Percentiles rank a stretch among this genome's conserved stretches.
Evolutionary conservation across 2,113 vertebrate species (phyloP).

Genomic region (Sorex araneus): DNA sequence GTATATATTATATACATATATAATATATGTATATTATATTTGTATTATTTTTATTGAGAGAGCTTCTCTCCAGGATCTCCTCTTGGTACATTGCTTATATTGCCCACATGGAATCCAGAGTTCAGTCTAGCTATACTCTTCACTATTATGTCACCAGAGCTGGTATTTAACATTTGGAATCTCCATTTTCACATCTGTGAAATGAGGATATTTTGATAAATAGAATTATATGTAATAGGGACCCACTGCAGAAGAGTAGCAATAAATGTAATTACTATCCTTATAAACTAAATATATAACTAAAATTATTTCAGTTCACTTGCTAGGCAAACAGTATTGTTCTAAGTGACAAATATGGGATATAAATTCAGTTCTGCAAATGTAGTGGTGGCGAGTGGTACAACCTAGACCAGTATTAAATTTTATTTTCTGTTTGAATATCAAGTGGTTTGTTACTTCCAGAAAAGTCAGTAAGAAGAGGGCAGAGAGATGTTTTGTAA

Average conservation of each 20-base stretch:
- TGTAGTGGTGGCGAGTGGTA: neutral
- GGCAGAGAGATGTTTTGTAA: neutral
- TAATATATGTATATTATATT: too few species aligned
- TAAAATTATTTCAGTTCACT: neutral
- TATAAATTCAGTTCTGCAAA: neutral
- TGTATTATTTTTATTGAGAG: neutral
- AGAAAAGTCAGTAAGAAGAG: neutral
- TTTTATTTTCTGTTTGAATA: neutral
- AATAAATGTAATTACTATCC: neutral
- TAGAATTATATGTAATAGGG: neutral
- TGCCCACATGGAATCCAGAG: neutral
- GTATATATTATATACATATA: too few species aligned
- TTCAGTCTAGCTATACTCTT: neutral
- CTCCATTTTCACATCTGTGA: conserved; percentile 27
- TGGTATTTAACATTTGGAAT: neutral
- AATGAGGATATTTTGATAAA: neutral
- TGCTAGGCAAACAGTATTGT: neutral
- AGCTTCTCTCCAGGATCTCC: neutral
- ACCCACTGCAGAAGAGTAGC: neutral
- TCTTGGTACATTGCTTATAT: neutral
- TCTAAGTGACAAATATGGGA: neutral
- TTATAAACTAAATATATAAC: conserved; percentile 5
- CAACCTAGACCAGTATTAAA: neutral
- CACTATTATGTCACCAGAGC: neutral
- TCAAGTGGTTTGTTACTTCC: neutral